Conservation (phyloP, 1,140 invertebrate genomes). For the Campoletis sonorensis region DNA sequence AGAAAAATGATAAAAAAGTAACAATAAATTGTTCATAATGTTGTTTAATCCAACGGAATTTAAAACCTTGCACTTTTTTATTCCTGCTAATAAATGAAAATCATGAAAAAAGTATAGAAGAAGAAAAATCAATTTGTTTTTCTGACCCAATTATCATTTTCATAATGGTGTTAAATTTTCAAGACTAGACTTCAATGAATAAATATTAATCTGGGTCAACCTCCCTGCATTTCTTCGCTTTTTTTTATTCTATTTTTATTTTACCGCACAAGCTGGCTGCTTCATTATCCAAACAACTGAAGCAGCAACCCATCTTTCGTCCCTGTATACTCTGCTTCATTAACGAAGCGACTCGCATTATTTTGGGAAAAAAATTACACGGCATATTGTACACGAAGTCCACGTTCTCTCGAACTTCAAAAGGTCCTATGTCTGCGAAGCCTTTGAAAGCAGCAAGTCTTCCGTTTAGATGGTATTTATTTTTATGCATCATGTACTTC, state of each 20-base stretch:
- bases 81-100: background rate
- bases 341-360: slow-evolving; percentile 20
- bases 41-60: too few relatives aligned
- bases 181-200: too few relatives aligned
- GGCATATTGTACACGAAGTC: background rate
- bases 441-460: background rate
- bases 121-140: too few relatives aligned
- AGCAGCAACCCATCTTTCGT: background rate
- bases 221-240: too few relatives aligned
- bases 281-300: slow-evolving; percentile 14
- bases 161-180: too few relatives aligned
- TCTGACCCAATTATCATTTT: too few relatives aligned
- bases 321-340: background rate
- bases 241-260: background rate
- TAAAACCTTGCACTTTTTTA: too few relatives aligned
- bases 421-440: background rate
- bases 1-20: background rate
- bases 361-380: background rate
- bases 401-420: background rate
- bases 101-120: background rate
- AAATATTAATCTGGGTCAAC: too few relatives aligned
- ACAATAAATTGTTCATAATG: too few relatives aligned
- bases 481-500: background rate
- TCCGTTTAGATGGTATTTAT: background rate
- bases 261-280: background rate